A percentile compares a stretch with the other conserved stretches of the same genome.
Evolutionary conservation across 2,113 vertebrate species (phyloP).

Genomic region (Hippocampus barbouri): DNA sequence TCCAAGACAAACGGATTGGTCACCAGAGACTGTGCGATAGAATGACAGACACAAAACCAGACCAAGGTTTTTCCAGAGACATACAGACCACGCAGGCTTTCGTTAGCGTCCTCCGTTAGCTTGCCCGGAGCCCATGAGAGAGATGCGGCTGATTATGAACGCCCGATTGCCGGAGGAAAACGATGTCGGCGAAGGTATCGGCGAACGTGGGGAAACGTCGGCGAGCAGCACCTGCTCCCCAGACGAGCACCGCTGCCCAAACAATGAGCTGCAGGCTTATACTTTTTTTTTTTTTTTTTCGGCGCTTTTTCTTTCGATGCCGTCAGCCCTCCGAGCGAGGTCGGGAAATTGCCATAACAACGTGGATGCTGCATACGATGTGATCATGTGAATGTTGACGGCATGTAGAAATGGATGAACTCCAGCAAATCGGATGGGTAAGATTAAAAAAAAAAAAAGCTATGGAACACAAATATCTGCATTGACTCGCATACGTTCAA

Average conservation of each 20-base stretch:
- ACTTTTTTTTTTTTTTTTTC: slow-evolving; percentile 7
- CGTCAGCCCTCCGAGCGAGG: not conserved
- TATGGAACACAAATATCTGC: no score
- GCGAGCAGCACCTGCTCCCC: slow-evolving; percentile 9
- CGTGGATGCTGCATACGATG: not conserved
- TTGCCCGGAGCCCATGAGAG: not conserved
- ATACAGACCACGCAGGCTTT: not conserved
- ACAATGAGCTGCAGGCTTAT: slow-evolving; percentile 28
- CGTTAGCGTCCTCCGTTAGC: not conserved
- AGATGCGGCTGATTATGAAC: slow-evolving; percentile 17
- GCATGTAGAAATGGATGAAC: not conserved
- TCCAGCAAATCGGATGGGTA: no score
- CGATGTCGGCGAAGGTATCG: slow-evolving; percentile 48
- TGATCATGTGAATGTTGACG: not conserved
- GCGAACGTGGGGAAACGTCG: slow-evolving; percentile 24
- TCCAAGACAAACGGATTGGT: not conserved
- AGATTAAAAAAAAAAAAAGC: no score
- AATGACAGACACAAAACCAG: not conserved
- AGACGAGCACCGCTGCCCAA: slow-evolving; percentile 27
- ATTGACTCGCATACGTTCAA: no score
- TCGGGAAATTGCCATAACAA: slow-evolving; percentile 36
- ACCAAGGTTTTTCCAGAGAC: not conserved
- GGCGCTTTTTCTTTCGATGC: not conserved
- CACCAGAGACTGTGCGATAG: not conserved
- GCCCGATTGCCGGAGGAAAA: slow-evolving; percentile 26